These are phyloP conservation scores for Lamellibrachia columna DNA, from an alignment of 2,888 invertebrate genomes.

Conservation along the genomic window DNA sequence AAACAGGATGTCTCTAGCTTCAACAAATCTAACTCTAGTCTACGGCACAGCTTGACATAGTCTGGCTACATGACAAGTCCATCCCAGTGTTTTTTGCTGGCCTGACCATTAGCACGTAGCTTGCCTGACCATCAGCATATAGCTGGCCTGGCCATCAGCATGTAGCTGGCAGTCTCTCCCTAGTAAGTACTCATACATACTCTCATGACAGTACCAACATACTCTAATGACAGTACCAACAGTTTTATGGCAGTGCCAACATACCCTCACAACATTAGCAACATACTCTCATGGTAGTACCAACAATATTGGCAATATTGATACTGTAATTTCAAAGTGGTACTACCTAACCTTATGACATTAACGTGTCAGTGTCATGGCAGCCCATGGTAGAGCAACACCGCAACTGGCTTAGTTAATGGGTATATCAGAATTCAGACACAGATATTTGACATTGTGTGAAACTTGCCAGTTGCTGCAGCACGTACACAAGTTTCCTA, in stretches of 20 bases:
- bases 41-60: neutral
- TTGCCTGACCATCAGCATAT: neutral
- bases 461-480: neutral
- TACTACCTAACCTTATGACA: neutral
- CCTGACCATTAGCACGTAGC: no score
- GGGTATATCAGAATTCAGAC: neutral
- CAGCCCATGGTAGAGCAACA: neutral
- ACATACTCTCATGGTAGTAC: neutral
- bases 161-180: no score
- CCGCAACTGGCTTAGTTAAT: neutral
- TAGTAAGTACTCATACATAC: neutral
- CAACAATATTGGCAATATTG: no score
- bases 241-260: neutral
- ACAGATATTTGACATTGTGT: neutral
- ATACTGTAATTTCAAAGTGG: no score
- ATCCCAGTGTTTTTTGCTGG: neutral
- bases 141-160: neutral
- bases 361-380: neutral
- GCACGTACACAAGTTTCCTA: neutral
- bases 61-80: no score
- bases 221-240: no score
- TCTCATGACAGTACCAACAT: neutral
- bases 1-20: neutral
- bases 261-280: neutral
- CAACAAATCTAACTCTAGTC: neutral